A percentile compares a stretch with the other conserved stretches of the same genome.
These are phyloP conservation scores for Lissonota sp. DNA, from an alignment of 2,888 invertebrate species.

Conservation along the genomic window DNA sequence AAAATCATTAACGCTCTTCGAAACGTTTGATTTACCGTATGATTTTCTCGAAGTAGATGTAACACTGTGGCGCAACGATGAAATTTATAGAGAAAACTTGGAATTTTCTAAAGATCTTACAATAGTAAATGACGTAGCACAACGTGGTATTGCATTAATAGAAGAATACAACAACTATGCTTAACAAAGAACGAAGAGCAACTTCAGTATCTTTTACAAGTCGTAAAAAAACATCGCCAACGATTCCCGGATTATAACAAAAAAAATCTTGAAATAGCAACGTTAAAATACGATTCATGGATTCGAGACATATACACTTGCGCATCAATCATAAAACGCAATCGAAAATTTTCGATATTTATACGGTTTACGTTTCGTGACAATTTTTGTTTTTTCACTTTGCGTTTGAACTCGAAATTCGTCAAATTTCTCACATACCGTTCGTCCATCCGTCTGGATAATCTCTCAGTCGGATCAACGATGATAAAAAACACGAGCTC, in stretches of 20 bases:
- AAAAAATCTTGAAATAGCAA: constrained; percentile 20
- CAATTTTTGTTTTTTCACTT: background rate
- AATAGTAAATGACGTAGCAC: too few species aligned
- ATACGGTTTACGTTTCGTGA: constrained; percentile 14
- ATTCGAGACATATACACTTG: background rate
- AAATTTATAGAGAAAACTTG: too few species aligned
- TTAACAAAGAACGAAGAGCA: too few species aligned
- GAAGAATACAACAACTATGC: too few species aligned
- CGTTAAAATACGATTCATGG: constrained; percentile 24
- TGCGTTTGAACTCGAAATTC: background rate
- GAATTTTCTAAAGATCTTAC: too few species aligned
- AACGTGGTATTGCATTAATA: too few species aligned
- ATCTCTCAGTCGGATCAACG: constrained; percentile 25
- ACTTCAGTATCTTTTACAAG: too few species aligned
- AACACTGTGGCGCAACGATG: too few species aligned
- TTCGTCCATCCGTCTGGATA: constrained; percentile 29
- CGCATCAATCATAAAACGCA: constrained; percentile 1
- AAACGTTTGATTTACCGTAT: background rate
- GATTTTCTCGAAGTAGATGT: background rate
- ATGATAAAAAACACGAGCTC: constrained; percentile 26
- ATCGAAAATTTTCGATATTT: constrained; percentile 37
- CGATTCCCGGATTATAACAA: too few species aligned
- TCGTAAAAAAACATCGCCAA: too few species aligned
- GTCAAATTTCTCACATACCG: constrained; percentile 33
- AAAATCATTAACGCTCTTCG: background rate